These are phyloP conservation scores for Psittacus erithacus DNA, from an alignment of 2,113 vertebrate species.

Conservation along the genomic window DNA sequence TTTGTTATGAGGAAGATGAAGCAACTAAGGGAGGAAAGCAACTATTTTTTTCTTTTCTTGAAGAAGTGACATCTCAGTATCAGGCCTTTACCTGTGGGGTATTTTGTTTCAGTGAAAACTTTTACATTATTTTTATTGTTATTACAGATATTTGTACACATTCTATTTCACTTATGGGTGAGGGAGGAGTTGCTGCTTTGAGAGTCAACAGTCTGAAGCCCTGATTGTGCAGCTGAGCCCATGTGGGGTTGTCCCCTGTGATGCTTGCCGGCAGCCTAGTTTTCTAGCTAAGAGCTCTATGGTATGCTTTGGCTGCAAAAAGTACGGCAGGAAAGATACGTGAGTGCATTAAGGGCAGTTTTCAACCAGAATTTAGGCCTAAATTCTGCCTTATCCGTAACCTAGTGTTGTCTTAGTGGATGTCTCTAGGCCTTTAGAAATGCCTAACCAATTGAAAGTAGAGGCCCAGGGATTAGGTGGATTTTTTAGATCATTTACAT, in stretches of 20 bases:
- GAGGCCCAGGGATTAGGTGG: not conserved
- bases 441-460: not conserved
- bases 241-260: not conserved
- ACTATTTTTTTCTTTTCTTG: not conserved
- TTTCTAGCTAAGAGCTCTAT: not conserved
- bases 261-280: not conserved
- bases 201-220: not conserved
- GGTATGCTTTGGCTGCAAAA: not conserved
- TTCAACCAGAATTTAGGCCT: not conserved
- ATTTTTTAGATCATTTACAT: slow-evolving; percentile 15
- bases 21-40: not conserved
- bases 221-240: not conserved
- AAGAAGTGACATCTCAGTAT: not conserved
- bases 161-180: not conserved
- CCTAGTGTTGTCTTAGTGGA: not conserved
- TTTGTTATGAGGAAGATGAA: not conserved
- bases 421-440: not conserved
- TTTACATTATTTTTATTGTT: not conserved
- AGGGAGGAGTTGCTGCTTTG: not conserved
- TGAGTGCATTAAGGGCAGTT: not conserved
- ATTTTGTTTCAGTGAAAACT: not conserved
- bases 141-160: not conserved
- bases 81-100: not conserved
- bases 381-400: not conserved
- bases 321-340: not conserved